Evolutionary conservation across 2,888 invertebrate species (phyloP).

Genomic region (Dicroscelio sp.): DNA sequence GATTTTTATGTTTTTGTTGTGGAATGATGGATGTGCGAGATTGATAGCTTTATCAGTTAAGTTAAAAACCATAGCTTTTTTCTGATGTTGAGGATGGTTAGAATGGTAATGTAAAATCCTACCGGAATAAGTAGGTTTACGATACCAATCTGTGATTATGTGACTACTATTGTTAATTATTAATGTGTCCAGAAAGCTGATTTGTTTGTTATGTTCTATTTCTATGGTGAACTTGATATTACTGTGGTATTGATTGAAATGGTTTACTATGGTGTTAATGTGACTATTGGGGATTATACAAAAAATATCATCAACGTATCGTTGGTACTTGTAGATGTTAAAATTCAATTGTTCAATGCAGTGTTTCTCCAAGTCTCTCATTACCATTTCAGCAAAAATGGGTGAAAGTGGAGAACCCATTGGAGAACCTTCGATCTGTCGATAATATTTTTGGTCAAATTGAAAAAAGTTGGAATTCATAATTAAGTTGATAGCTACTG

Average conservation of each 20-base stretch:
- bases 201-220: not conserved
- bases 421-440: conserved; percentile 72
- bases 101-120: not conserved
- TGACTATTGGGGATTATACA: conserved; percentile 38
- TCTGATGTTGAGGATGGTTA: too few relatives aligned
- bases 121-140: conserved; percentile 4
- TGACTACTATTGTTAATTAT: not conserved
- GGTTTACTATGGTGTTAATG: not conserved
- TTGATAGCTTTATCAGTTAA: too few relatives aligned
- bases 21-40: too few relatives aligned
- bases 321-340: not conserved
- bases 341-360: conserved; percentile 25
- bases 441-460: conserved; percentile 27
- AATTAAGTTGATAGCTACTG: not conserved
- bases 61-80: too few relatives aligned
- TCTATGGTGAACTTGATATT: not conserved
- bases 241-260: conserved; percentile 34
- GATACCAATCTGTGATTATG: not conserved
- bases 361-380: conserved; percentile 72
- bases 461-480: conserved; percentile 34
- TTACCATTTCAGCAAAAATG: conserved; percentile 42
- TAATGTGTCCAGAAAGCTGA: conserved; percentile 20
- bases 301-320: conserved; percentile 70
- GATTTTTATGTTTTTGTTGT: too few relatives aligned
- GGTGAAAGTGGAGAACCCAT: conserved; percentile 82